A percentile compares a stretch with the other conserved stretches of the same genome.
Conservation (phyloP, 2,797 vertebrate genomes). For the Anabacerthia variegaticeps region DNA sequence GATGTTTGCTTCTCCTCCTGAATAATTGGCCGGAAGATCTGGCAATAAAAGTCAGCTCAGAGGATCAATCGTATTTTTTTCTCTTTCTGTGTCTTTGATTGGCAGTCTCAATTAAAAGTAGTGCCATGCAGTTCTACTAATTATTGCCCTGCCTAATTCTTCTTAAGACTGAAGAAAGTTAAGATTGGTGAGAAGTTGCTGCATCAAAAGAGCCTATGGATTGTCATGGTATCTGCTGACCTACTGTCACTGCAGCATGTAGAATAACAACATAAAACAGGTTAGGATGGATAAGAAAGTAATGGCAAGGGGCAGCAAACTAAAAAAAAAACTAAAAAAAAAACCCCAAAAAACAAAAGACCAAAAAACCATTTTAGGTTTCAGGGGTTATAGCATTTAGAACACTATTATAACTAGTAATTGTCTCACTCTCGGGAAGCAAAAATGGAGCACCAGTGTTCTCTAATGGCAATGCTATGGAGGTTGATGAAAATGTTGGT, state of each 20-base stretch:
- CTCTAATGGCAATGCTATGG: not conserved
- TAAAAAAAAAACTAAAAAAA: not conserved
- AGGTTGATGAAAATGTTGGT: not conserved
- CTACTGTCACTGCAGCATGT: too few species aligned
- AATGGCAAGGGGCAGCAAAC: not conserved
- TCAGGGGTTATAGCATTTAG: not conserved
- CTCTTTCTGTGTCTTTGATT: not conserved
- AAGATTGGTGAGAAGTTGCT: not conserved
- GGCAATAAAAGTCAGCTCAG: not conserved
- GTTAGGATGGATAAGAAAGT: not conserved
- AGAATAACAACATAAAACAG: not conserved
- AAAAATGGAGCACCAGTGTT: not conserved
- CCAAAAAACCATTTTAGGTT: not conserved
- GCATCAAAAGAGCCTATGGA: not conserved
- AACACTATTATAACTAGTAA: not conserved
- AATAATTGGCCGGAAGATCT: not conserved
- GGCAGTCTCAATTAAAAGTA: not conserved
- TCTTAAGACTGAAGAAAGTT: not conserved
- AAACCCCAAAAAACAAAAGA: too few species aligned
- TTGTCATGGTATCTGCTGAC: not conserved
- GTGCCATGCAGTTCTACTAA: not conserved
- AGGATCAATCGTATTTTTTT: not conserved
- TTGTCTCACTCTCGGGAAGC: not conserved
- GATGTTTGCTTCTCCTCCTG: not conserved
- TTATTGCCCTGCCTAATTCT: not conserved